Conservation (phyloP, 2,113 vertebrate species). For the Corvus moneduloides region DNA sequence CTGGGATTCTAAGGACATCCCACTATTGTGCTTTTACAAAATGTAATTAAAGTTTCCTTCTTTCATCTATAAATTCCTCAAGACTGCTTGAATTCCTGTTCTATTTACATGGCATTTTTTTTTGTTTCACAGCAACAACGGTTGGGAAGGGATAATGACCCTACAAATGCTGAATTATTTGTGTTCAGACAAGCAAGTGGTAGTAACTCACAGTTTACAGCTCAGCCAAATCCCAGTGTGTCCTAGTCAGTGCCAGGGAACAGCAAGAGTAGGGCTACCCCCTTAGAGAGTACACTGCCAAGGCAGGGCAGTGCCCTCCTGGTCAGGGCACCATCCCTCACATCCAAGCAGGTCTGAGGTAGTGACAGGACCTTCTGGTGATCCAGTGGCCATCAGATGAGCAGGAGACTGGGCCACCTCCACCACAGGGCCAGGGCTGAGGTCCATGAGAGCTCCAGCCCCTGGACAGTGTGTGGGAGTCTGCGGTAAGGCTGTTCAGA, state of each 20-base stretch:
- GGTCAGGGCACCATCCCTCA: fast-evolving
- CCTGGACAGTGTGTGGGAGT: fast-evolving
- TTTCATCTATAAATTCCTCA: not conserved
- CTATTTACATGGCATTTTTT: not conserved
- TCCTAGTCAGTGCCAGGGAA: not conserved
- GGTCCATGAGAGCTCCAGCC: not conserved
- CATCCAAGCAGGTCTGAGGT: not conserved
- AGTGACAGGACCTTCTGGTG: not conserved
- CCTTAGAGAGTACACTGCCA: fast-evolving
- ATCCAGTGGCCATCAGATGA: not conserved
- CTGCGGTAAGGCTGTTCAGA: not conserved
- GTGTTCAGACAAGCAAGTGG: not conserved
- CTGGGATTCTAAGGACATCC: not conserved
- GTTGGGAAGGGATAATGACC: not conserved
- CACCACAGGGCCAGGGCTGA: not conserved
- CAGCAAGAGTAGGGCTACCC: not conserved
- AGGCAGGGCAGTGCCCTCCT: not conserved
- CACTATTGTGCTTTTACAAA: not conserved
- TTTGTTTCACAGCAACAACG: not conserved
- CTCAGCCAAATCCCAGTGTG: not conserved
- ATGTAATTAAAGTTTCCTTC: not conserved
- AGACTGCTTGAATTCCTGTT: not conserved
- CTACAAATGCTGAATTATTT: not conserved
- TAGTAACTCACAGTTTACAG: not conserved
- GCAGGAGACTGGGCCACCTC: not conserved